phyloP scores from a whole-genome alignment of 2,113 vertebrate genomes.

The Albula goreensis region DNA sequence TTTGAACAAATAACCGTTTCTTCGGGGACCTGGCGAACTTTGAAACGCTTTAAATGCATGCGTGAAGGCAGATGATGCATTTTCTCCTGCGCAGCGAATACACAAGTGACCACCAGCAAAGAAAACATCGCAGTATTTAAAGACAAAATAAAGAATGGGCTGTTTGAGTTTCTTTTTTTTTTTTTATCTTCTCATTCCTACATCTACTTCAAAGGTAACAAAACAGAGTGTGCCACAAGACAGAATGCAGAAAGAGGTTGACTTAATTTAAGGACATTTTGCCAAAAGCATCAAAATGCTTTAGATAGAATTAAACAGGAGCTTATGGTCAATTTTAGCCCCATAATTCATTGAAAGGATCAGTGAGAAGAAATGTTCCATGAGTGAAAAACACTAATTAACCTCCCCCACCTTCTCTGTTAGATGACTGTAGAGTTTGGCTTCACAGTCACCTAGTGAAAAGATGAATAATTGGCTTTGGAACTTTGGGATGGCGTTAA shows the following conservation, averaged over 20 bases:
- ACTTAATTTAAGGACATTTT: slow-evolving; percentile 7
- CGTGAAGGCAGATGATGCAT: slow-evolving; percentile 76
- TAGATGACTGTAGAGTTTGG: slow-evolving; percentile 48
- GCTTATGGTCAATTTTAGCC: neutral
- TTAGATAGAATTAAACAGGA: neutral
- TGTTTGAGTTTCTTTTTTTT: slow-evolving; percentile 39
- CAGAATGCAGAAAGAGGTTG: neutral
- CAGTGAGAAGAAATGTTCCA: slow-evolving; percentile 24
- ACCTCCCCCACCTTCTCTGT: slow-evolving; percentile 27
- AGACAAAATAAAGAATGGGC: slow-evolving; percentile 57
- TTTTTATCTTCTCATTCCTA: slow-evolving; percentile 41
- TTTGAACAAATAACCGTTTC: slow-evolving; percentile 71
- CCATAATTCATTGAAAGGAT: slow-evolving; percentile 53
- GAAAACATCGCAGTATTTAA: slow-evolving; percentile 57
- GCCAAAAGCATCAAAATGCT: neutral
- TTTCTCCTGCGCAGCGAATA: slow-evolving; percentile 77
- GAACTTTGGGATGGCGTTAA: slow-evolving; percentile 35
- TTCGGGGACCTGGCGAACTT: slow-evolving; percentile 69
- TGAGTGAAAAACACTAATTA: neutral
- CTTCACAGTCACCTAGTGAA: slow-evolving; percentile 54
- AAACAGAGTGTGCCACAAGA: slow-evolving; percentile 6
- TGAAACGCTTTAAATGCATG: slow-evolving; percentile 73
- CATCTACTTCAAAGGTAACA: slow-evolving; percentile 23
- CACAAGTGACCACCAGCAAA: slow-evolving; percentile 64
- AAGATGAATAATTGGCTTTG: slow-evolving; percentile 52